Evolutionary conservation across 2,888 invertebrate genomes (phyloP), one percentile per base, ranked within the genome.

Genomic region (Mesochorus sp.): DNA sequence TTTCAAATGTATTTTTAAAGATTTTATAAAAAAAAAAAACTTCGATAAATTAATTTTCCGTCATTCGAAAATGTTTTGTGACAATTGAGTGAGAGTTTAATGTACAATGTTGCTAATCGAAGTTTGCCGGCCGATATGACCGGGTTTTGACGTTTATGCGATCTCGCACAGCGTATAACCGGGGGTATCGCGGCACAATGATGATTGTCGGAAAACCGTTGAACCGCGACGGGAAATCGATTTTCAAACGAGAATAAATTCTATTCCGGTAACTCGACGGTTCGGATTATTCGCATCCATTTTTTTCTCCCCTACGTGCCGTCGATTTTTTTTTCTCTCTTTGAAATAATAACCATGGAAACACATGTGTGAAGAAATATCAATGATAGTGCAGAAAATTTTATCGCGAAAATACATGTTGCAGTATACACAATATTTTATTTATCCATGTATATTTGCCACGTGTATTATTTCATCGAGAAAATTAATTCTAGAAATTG

Each of bases 181-280:
- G 39, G 19, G 53, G 31, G 24, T 39, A 53, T 42, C 53, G n/a
- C n/a, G 31, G 31, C 39, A n/a, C n/a, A 61, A 10, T 10, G 37
- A 19, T 3, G 14, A 64, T 51, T 14, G 21, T 24, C 37, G 14
- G 3, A 61, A 68, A 53, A 42, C 12, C 26, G 17, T 61, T 49
- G 26, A 59, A 47, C 26, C 42, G 10, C 39, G 34, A 71, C 62
- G 49, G 57, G 14, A 71, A 59, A 76, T 71, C 76, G 71, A 76
- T 72, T 66, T 66, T 51, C 2, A 47, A 66, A 51, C 66, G 59
- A 39, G 64, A n/a, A 39, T 57, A 59, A 66, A 53, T 71, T 71
- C 59, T 64, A 57, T 76, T 71, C 53, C 66, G 66, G 17, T 53
- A 34, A 17, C 14, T 51, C 42, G 64, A n/a, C 24, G 31, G 24